Base-by-base conservation (phyloP, 2,797 vertebrate genomes). In the Sphenodon punctatus region DNA sequence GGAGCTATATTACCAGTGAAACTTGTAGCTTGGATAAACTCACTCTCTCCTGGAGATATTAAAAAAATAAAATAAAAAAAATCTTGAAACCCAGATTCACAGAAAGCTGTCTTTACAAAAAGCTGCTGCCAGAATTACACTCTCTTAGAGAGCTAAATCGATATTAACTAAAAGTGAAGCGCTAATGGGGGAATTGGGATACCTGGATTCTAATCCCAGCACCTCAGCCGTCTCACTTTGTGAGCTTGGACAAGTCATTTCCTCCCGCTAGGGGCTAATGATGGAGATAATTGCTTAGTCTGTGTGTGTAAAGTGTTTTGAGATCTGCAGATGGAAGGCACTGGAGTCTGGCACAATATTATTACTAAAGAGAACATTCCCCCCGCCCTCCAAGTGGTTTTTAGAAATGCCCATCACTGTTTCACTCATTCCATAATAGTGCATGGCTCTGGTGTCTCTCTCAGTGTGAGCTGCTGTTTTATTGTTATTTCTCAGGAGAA, bases 171-270 rank as follows among this genome's bases (percentile, higher is more conserved):
- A 51, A 53, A 27, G 27, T 53, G 8, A 53, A n/a, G 27, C 53
- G 30, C 15, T 53, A 15, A 19, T 51, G 23, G 4, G 1, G 8
- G 14, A 10, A 22, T 13, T 61, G 16, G 2, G 16, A 17, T 17
- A 14, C 2, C 0, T 14, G 38, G 13, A 27, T 6, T 19, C 32
- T 36, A 6, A 6, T 34, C 20, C 59, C 32, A 34, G 19, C 56
- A 25, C 19, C 60, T 5, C 22, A n/a, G 12, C 34, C 14, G 5
- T 51, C 36, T 23, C 0, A 1, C 30, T 8, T 25, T 2, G 4
- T 39, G 7, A 2, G 12, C 1, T 0, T 3, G 20, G 20, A 51
- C 1, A 3, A 5, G 34, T 9, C 5, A 5, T 48, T 14, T 16
- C 2, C 39, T 36, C 42, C 42, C 56, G 30, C 27, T 13, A 36